phyloP scores from a whole-genome alignment of 2,888 invertebrate genomes.

The Dryadula phaetusa region DNA sequence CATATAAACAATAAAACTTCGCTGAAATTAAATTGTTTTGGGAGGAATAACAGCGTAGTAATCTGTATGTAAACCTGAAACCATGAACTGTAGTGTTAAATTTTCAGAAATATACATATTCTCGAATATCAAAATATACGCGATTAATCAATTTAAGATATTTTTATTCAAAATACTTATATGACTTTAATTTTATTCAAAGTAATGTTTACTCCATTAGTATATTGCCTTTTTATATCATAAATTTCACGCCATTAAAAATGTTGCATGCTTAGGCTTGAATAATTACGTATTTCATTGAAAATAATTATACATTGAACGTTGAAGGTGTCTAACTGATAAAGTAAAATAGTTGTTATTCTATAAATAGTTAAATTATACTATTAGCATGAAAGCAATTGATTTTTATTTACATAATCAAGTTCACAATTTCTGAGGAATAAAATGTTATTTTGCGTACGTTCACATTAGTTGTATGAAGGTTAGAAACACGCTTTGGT shows the following conservation, averaged over 20 bases:
- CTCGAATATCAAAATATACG: too few relatives aligned
- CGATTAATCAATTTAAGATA: too few relatives aligned
- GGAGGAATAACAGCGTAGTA: too few relatives aligned
- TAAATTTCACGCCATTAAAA: not conserved
- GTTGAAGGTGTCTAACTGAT: not conserved
- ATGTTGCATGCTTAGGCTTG: not conserved
- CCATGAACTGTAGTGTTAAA: too few relatives aligned
- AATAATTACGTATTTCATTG: too few relatives aligned
- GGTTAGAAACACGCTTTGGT: constrained; percentile 5
- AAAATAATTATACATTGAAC: not conserved
- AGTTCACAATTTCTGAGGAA: constrained; percentile 6
- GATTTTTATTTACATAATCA: constrained; percentile 9
- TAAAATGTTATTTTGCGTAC: constrained; percentile 4
- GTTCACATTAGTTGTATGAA: constrained; percentile 13
- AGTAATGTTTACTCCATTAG: not conserved
- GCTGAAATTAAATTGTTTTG: not conserved
- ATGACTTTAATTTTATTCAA: not conserved
- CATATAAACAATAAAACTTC: too few relatives aligned
- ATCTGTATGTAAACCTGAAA: too few relatives aligned
- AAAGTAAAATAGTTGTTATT: constrained; percentile 38
- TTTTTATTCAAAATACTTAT: too few relatives aligned
- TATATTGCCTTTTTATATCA: not conserved
- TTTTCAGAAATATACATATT: too few relatives aligned
- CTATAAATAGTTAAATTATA: constrained; percentile 29
- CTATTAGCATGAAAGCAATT: constrained; percentile 25